Conservation (phyloP, 1,140 invertebrate species). For the Paraescarpia echinospica region DNA sequence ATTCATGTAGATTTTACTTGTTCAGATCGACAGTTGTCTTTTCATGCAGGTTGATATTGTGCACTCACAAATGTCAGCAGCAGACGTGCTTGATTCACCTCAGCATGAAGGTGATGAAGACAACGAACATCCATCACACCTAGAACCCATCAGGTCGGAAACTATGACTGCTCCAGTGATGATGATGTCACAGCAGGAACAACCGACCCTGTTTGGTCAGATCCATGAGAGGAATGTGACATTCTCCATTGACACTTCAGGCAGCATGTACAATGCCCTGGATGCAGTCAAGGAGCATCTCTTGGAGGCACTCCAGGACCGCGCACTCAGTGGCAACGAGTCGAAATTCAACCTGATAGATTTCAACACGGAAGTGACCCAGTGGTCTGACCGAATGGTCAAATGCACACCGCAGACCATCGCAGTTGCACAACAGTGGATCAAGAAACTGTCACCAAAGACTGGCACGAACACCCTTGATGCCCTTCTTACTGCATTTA, state of each 20-base stretch:
- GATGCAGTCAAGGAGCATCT: conserved; percentile 56
- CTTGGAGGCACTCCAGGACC: conserved; percentile 48
- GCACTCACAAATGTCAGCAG: neutral
- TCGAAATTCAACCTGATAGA: conserved; percentile 55
- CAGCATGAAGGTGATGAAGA: neutral
- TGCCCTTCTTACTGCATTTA: conserved; percentile 52
- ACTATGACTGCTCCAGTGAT: neutral
- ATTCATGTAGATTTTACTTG: too few relatives aligned
- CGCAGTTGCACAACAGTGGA: conserved; percentile 52
- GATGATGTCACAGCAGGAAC: neutral
- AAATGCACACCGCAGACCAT: conserved; percentile 55
- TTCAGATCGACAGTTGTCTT: too few relatives aligned
- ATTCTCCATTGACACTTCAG: conserved; percentile 57
- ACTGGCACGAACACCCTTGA: conserved; percentile 57
- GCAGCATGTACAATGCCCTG: conserved; percentile 54
- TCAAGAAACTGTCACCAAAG: conserved; percentile 50
- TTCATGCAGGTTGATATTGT: conserved; percentile 1
- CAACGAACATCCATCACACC: neutral
- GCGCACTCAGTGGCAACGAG: conserved; percentile 38
- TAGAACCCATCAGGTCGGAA: neutral
- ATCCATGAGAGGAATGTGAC: conserved; percentile 52
- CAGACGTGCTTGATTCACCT: neutral
- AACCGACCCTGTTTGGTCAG: conserved; percentile 26
- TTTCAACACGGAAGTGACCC: conserved; percentile 55
- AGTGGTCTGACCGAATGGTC: conserved; percentile 58